Evolutionary conservation across 2,113 vertebrate species (phyloP).

Genomic region (Paracanthobrama guichenoti): DNA sequence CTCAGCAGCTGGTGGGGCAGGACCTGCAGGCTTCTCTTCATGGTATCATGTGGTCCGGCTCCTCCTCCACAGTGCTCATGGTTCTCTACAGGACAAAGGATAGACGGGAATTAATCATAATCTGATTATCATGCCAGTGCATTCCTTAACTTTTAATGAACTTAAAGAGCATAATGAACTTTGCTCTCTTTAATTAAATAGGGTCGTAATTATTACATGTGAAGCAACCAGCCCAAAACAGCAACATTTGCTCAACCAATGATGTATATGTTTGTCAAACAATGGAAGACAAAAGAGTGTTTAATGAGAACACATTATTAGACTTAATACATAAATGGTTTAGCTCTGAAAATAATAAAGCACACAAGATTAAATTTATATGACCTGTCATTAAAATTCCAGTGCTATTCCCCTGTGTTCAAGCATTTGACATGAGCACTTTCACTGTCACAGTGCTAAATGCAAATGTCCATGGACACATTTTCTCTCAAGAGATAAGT

Average conservation of each 20-base stretch:
- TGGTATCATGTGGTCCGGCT: slow-evolving; percentile 98
- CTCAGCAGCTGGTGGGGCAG: slow-evolving; percentile 97
- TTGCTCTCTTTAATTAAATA: not conserved
- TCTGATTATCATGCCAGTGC: slow-evolving; percentile 1
- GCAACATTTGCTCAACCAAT: not conserved
- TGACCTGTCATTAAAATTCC: slow-evolving; percentile 13
- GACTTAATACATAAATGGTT: not conserved
- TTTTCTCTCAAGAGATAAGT: slow-evolving; percentile 34
- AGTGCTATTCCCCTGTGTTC: slow-evolving; percentile 1
- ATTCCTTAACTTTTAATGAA: slow-evolving; percentile 17
- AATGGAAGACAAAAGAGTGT: not conserved
- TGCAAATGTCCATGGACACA: slow-evolving; percentile 32
- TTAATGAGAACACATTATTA: not conserved
- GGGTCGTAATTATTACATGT: not conserved
- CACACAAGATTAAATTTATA: not conserved
- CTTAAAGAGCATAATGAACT: not conserved
- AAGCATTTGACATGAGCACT: not conserved
- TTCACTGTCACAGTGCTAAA: slow-evolving; percentile 55
- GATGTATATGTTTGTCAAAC: not conserved
- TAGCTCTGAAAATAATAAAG: not conserved
- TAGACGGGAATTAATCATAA: not conserved
- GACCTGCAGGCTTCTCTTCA: slow-evolving; percentile 99
- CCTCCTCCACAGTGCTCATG: slow-evolving; percentile 97
- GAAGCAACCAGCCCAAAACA: not conserved
- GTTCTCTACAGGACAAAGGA: slow-evolving; percentile 80